Base-by-base conservation (phyloP, 2,888 invertebrate species). In the Chelonus formosanus region DNA sequence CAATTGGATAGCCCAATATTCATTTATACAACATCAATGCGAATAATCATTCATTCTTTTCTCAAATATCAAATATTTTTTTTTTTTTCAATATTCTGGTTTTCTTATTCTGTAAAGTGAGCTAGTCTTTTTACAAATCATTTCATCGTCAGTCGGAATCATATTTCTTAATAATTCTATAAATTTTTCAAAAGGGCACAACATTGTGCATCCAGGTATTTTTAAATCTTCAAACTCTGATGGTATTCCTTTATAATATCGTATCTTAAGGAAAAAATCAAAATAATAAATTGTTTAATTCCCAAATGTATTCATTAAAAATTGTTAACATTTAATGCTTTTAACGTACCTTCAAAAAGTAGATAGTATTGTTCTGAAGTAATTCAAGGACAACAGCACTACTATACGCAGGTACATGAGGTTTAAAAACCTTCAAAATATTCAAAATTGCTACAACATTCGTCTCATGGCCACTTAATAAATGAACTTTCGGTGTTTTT, bases 401-500 rank as follows among this genome's bases (percentile, higher is more conserved):
- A 0, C 88, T 87, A 73, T 89, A 90, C 8, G 84, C 85, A 0
- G 90, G 90, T 67, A 89, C 86, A 63, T 89, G 88, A 0, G 87
- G 85, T 63, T 86, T 79, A 75, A 86, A 90, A 2, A 88, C 86
- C 7, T 85, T 84, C 0, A 89, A 83, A 3, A 88, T 87, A 0
- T 86, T 84, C 76, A 90, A 85, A n/a, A 90, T 70, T 0, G 86
- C 86, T 0, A 88, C 88, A 0, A 91, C 86, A 45, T 90, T 90
- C 60, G 89, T 88, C 78, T 91, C 91, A 77, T 91, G 91, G 0
- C 86, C 89, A 1, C 89, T 87, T 73, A 86, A 88, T 63, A 89
- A 74, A 47, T 84, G 82, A 32, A 89, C 68, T 72, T 86, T 88
- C 0, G 84, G 83, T 44, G 79, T 83, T 4, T 83, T 80, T 65